phyloP scores from a whole-genome alignment of 2,797 vertebrate genomes.

The Phoeniculus purpureus region DNA sequence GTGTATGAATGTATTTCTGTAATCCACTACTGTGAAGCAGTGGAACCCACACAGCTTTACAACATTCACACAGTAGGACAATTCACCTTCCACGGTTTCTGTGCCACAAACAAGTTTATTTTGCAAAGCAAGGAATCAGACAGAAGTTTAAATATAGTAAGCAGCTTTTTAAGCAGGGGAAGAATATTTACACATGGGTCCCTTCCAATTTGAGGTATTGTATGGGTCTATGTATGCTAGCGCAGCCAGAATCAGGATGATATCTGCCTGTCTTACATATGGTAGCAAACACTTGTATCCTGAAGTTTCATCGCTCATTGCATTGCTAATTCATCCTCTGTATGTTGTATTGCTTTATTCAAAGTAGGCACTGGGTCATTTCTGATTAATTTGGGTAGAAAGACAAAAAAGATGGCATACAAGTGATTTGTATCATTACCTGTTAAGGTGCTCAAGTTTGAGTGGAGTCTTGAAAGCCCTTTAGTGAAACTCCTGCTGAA shows the following conservation, averaged over 20 bases:
- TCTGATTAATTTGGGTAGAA: background rate
- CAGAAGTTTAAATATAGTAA: background rate
- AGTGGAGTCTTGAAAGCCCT: constrained; percentile 87
- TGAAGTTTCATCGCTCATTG: background rate
- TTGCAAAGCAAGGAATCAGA: background rate
- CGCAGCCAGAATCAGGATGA: background rate
- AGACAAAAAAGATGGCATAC: background rate
- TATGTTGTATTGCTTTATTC: background rate
- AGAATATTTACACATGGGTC: background rate
- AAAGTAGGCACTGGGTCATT: background rate
- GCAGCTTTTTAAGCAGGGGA: background rate
- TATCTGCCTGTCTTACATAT: background rate
- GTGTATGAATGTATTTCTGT: background rate
- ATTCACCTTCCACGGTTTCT: background rate
- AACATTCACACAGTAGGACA: background rate
- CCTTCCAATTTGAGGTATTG: no score
- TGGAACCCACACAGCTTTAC: background rate
- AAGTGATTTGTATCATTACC: background rate
- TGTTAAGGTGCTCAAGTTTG: constrained; percentile 85
- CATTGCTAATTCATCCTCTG: background rate
- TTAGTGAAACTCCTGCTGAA: constrained; percentile 84
- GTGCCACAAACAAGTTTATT: background rate
- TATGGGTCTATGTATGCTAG: background rate
- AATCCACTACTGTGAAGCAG: background rate
- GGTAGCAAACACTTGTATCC: background rate